Percentiles rank a stretch among this genome's conserved stretches.
phyloP scores from a whole-genome alignment of 2,888 invertebrate species.

The Xanthorhoe spadicearia region DNA sequence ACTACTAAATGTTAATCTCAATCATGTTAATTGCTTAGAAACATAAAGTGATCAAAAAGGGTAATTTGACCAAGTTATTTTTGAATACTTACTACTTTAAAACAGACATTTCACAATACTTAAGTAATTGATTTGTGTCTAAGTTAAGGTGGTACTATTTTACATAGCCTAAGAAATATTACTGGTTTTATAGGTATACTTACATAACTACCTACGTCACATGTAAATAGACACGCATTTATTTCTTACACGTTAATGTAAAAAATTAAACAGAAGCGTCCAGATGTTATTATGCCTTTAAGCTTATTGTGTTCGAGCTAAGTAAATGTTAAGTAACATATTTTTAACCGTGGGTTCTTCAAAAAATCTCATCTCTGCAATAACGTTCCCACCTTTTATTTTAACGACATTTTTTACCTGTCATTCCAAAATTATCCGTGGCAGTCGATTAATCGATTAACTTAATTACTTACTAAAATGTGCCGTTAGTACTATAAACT shows the following conservation, averaged over 20 bases:
- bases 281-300: background rate
- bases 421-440: background rate
- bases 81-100: background rate
- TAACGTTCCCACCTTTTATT: background rate
- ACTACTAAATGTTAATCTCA: too few species aligned
- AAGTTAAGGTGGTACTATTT: too few species aligned
- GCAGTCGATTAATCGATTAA: background rate
- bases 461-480: constrained; percentile 2
- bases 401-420: background rate
- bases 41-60: too few species aligned
- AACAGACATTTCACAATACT: background rate
- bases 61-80: background rate
- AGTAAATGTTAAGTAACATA: background rate
- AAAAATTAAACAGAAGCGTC: background rate
- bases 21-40: too few species aligned
- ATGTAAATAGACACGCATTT: constrained; percentile 26
- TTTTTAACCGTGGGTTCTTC: background rate
- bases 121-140: background rate
- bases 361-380: background rate
- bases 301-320: background rate
- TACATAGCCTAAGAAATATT: constrained; percentile 1
- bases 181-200: constrained; percentile 5
- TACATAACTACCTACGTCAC: constrained; percentile 1
- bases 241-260: constrained; percentile 6
- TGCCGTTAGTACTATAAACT: constrained; percentile 21